Conservation (phyloP, 2,888 invertebrate species). For the Pachycephus smyrnensis region DNA sequence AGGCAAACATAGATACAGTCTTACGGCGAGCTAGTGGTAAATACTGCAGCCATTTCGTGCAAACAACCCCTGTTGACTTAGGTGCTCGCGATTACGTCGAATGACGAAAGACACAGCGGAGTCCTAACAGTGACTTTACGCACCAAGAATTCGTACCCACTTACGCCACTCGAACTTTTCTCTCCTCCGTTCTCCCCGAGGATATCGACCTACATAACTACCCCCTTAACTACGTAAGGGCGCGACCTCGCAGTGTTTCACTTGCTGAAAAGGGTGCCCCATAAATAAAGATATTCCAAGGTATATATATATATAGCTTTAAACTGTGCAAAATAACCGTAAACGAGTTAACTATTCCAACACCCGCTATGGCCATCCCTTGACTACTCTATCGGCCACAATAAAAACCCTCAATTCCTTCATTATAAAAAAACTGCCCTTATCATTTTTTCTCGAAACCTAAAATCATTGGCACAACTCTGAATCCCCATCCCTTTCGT, state of each 20-base stretch:
- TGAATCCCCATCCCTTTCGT: neutral
- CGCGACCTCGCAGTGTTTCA: neutral
- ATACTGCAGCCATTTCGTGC: neutral
- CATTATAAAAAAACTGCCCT: neutral
- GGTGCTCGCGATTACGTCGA: neutral
- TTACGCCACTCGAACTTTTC: neutral
- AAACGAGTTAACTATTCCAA: neutral
- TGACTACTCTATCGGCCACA: neutral
- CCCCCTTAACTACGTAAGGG: neutral
- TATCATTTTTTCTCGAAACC: neutral
- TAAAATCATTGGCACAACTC: neutral
- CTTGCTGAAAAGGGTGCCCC: neutral
- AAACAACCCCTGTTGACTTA: neutral
- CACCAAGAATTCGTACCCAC: neutral
- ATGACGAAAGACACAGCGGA: neutral
- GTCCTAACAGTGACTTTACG: neutral
- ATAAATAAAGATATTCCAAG: neutral
- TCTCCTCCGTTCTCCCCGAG: neutral
- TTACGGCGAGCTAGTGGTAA: neutral
- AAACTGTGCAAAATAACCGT: neutral
- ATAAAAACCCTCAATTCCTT: neutral
- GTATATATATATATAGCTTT: neutral
- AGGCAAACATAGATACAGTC: neutral
- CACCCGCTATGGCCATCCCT: neutral
- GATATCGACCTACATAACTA: neutral